phyloP scores from a whole-genome alignment of 2,888 invertebrate genomes.

The Carterocephalus palaemon region DNA sequence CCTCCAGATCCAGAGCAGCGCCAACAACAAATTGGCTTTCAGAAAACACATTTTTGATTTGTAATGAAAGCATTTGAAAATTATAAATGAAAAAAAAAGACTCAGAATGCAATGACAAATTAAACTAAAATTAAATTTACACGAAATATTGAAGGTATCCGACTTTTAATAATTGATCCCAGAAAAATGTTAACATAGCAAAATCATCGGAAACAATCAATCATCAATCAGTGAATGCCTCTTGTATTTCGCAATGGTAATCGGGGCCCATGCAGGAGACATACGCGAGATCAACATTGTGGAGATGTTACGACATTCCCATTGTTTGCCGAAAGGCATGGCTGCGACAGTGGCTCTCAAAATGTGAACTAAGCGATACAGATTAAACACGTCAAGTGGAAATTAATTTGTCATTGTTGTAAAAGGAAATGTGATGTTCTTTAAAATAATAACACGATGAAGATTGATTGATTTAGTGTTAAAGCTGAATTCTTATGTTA shows the following conservation, averaged over 20 bases:
- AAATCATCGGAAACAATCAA: background rate
- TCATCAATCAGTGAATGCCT: conserved; percentile 5
- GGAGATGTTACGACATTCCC: conserved; percentile 48
- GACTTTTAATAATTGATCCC: no score
- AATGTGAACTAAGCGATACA: no score
- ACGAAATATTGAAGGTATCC: no score
- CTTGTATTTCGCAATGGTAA: conserved; percentile 28
- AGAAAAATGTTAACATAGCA: background rate
- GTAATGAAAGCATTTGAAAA: background rate
- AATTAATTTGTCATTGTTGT: no score
- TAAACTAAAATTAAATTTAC: no score
- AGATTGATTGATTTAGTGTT: no score
- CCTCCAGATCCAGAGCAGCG: no score
- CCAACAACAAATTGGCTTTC: no score
- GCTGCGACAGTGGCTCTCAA: conserved; percentile 25
- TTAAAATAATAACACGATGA: no score
- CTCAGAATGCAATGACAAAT: background rate
- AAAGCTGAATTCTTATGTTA: no score
- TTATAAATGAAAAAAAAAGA: background rate
- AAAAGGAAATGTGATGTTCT: no score
- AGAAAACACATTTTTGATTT: background rate
- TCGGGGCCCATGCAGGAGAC: conserved; percentile 52
- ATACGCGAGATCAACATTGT: conserved; percentile 55
- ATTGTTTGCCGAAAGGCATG: conserved; percentile 57
- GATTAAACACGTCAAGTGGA: no score